phyloP scores from a whole-genome alignment of 2,888 invertebrate species.

The Melieria omissa region DNA sequence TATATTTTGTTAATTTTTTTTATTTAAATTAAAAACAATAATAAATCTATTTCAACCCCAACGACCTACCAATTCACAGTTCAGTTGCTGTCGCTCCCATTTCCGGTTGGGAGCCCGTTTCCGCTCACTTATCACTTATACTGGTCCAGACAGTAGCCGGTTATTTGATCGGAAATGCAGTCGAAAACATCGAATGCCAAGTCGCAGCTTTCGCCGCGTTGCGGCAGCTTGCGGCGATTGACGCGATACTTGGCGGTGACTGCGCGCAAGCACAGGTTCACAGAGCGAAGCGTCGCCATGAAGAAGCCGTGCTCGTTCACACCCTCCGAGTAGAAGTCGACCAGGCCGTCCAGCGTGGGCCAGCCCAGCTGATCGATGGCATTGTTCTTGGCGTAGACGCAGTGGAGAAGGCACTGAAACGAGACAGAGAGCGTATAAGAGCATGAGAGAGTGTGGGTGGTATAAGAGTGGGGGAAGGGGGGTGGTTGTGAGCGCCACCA shows the following conservation, averaged over 20 bases:
- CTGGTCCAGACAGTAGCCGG: slow-evolving; percentile 74
- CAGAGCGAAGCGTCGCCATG: slow-evolving; percentile 78
- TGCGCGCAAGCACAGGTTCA: slow-evolving; percentile 73
- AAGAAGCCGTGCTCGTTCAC: slow-evolving; percentile 81
- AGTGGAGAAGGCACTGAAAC: slow-evolving; percentile 76
- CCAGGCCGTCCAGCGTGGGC: slow-evolving; percentile 79
- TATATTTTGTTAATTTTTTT: no score
- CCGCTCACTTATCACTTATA: slow-evolving; percentile 47
- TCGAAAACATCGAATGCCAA: slow-evolving; percentile 83
- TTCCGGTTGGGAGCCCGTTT: background rate
- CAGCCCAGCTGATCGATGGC: slow-evolving; percentile 80
- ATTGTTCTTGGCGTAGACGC: slow-evolving; percentile 82
- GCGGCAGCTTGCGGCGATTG: slow-evolving; percentile 63
- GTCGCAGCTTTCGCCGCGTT: slow-evolving; percentile 78
- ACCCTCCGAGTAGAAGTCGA: slow-evolving; percentile 80
- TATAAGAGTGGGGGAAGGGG: no score
- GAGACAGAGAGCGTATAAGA: slow-evolving; percentile 2
- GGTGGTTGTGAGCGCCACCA: no score
- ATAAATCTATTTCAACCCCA: no score
- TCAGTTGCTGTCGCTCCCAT: no score
- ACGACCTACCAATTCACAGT: no score
- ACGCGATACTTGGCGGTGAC: slow-evolving; percentile 61
- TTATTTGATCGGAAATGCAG: slow-evolving; percentile 82
- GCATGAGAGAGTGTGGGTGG: background rate
- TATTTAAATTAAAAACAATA: no score